Evolutionary conservation across 2,113 vertebrate genomes (phyloP).

Genomic region (Neofelis nebulosa): DNA sequence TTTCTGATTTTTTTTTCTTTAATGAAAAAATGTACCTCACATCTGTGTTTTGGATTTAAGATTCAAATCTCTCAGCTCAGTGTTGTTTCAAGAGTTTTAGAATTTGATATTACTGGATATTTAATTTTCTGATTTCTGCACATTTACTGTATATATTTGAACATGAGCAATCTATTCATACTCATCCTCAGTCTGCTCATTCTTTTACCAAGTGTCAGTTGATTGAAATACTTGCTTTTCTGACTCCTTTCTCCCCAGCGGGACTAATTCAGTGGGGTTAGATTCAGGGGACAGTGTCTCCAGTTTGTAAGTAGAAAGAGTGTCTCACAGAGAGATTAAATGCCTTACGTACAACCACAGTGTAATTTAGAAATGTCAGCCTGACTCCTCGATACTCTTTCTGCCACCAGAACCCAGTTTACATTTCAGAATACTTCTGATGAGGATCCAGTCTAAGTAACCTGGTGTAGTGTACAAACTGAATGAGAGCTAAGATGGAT

Average conservation of each 20-base stretch:
- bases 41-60: not conserved
- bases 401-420: not conserved
- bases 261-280: not conserved
- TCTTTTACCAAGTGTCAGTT: not conserved
- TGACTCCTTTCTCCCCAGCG: not conserved
- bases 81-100: not conserved
- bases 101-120: not conserved
- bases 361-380: not conserved
- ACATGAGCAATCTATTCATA: not conserved
- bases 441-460: not conserved
- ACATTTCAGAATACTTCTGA: not conserved
- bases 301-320: slow-evolving; percentile 12
- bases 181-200: not conserved
- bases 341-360: not conserved
- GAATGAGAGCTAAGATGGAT: not conserved
- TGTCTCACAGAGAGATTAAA: not conserved
- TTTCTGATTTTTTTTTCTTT: slow-evolving; percentile 46
- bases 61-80: not conserved
- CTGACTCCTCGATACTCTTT: not conserved
- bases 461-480: not conserved
- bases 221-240: not conserved
- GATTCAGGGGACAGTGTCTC: not conserved
- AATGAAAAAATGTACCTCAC: not conserved
- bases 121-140: not conserved
- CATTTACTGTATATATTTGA: not conserved